phyloP scores from a whole-genome alignment of 1,140 invertebrate genomes.

The Sminthurides bifidus region DNA sequence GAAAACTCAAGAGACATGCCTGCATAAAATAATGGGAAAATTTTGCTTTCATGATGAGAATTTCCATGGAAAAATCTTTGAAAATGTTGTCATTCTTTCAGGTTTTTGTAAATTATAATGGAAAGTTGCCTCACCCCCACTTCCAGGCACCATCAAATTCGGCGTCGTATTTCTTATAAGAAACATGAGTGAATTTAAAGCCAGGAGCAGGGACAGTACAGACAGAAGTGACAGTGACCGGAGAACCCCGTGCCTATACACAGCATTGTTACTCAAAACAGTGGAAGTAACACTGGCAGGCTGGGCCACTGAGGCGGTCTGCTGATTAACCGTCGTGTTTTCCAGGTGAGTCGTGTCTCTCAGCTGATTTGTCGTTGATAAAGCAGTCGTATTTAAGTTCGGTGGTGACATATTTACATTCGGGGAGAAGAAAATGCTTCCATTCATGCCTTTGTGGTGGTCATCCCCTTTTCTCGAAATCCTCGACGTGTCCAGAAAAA shows the following conservation, averaged over 20 bases:
- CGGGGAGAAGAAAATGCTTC: slow-evolving; percentile 28
- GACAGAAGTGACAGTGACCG: slow-evolving; percentile 26
- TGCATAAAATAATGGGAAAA: slow-evolving; percentile 7
- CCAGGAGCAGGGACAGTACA: slow-evolving; percentile 27
- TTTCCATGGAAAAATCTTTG: not conserved
- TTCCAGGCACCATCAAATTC: not conserved
- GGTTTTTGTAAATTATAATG: not conserved
- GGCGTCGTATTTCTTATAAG: slow-evolving; percentile 28
- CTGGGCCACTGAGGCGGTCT: not conserved
- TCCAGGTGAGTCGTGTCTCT: slow-evolving; percentile 16
- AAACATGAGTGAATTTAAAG: slow-evolving; percentile 30
- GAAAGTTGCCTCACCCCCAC: not conserved
- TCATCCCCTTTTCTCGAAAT: slow-evolving; percentile 15
- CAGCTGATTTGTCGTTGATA: slow-evolving; percentile 10
- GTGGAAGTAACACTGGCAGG: slow-evolving; percentile 16
- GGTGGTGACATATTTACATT: slow-evolving; percentile 5
- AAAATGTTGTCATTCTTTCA: not conserved
- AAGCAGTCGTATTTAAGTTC: slow-evolving; percentile 15
- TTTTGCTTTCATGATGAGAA: not conserved
- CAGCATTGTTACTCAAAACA: slow-evolving; percentile 8
- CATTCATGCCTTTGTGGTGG: slow-evolving; percentile 21
- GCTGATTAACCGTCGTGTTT: not conserved
- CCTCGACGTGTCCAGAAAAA: slow-evolving; percentile 25
- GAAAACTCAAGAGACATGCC: no score
- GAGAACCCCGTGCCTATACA: slow-evolving; percentile 28